Evolutionary conservation across 2,113 vertebrate species (phyloP).

Genomic region (Myrmophylax atrothorax): DNA sequence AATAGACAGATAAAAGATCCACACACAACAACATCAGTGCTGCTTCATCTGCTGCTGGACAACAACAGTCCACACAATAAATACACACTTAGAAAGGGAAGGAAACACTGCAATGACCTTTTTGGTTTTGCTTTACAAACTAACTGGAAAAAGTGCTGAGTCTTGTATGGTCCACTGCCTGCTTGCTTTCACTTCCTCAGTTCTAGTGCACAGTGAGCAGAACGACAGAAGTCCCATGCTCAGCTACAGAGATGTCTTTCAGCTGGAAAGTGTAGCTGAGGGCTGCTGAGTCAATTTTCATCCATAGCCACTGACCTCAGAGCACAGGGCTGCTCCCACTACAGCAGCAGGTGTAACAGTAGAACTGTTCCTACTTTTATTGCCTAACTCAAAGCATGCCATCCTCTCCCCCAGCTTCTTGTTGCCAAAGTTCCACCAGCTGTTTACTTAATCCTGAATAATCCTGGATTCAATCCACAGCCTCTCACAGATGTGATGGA

Average conservation of each 20-base stretch:
- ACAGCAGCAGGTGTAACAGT: not conserved
- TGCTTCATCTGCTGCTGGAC: not conserved
- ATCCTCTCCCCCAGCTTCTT: not conserved
- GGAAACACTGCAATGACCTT: not conserved
- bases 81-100: not conserved
- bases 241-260: accelerated
- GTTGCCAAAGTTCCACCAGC: not conserved
- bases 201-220: not conserved
- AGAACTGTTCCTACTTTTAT: not conserved
- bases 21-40: not conserved
- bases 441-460: not conserved
- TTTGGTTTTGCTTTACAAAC: not conserved
- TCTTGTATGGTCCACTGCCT: not conserved
- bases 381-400: not conserved
- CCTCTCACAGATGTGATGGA: not conserved
- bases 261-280: not conserved
- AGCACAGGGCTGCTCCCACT: not conserved
- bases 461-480: not conserved
- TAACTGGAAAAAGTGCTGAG: not conserved
- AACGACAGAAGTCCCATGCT: not conserved
- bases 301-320: not conserved
- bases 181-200: not conserved
- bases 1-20: not conserved
- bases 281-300: not conserved
- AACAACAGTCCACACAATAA: not conserved